A percentile compares a stretch with the other conserved stretches of the same genome.
phyloP scores from a whole-genome alignment of 2,113 vertebrate genomes.

The Entelurus aequoreus region DNA sequence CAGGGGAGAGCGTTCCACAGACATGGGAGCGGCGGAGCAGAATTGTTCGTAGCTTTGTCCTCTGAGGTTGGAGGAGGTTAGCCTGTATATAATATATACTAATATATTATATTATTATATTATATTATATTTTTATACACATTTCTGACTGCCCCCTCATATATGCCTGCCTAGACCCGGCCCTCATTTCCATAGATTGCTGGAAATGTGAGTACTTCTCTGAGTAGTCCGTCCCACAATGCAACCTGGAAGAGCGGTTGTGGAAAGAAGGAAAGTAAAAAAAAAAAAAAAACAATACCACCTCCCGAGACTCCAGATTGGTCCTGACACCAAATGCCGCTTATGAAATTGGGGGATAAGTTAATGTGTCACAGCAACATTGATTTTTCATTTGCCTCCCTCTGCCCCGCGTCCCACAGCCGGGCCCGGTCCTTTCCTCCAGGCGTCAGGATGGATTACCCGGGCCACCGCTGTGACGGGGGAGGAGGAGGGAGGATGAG shows the following conservation, averaged over 20 bases:
- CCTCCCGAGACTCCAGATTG: conserved; percentile 54
- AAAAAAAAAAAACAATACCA: conserved; percentile 35
- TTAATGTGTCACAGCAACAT: conserved; percentile 72
- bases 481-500: conserved; percentile 40
- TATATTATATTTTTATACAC: too few relatives aligned
- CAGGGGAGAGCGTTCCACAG: too few relatives aligned
- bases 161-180: too few relatives aligned
- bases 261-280: conserved; percentile 28
- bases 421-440: conserved; percentile 50
- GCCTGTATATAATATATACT: too few relatives aligned
- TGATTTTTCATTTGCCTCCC: conserved; percentile 72
- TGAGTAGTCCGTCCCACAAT: conserved; percentile 21
- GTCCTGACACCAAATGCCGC: conserved; percentile 66
- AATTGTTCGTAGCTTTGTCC: too few relatives aligned
- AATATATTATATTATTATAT: too few relatives aligned
- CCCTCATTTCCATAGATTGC: too few relatives aligned
- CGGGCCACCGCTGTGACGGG: conserved; percentile 24
- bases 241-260: conserved; percentile 14
- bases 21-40: too few relatives aligned
- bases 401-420: conserved; percentile 50
- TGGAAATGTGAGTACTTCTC: conserved; percentile 10
- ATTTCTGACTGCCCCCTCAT: too few relatives aligned
- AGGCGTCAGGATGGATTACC: conserved; percentile 62
- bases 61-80: too few relatives aligned
- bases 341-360: conserved; percentile 72